These are phyloP conservation scores for Drosophila arawakana DNA, from an alignment of 1,140 invertebrate genomes.

Conservation along the genomic window DNA sequence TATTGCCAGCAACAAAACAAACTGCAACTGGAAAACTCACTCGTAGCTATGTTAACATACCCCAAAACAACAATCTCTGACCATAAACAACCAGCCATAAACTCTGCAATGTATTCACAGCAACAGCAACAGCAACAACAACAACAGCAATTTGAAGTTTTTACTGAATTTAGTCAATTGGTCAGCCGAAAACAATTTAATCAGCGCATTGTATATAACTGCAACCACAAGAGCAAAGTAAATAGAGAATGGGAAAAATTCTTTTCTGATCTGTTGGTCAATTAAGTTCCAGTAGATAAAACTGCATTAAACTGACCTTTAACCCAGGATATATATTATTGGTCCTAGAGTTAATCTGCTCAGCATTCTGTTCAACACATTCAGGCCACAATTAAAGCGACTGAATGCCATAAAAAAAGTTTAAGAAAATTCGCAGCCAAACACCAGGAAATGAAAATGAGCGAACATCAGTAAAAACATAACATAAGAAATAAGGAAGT, in stretches of 20 bases:
- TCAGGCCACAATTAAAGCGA: constrained; percentile 62
- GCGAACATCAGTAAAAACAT: constrained; percentile 57
- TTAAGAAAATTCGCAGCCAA: constrained; percentile 64
- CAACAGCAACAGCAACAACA: constrained; percentile 28
- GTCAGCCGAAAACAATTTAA: constrained; percentile 78
- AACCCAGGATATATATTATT: constrained; percentile 15
- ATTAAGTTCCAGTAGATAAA: constrained; percentile 80
- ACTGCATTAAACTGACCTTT: constrained; percentile 45
- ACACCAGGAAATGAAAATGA: constrained; percentile 73
- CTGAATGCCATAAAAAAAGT: constrained; percentile 57
- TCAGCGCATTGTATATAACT: constrained; percentile 59
- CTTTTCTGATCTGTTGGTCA: constrained; percentile 44
- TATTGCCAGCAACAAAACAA: constrained; percentile 60
- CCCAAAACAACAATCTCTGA: constrained; percentile 16
- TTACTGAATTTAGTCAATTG: constrained; percentile 68
- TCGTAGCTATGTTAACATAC: constrained; percentile 27
- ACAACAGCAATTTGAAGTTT: constrained; percentile 20
- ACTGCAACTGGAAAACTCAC: constrained; percentile 53
- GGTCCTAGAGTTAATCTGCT: constrained; percentile 64
- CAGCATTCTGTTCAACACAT: constrained; percentile 45
- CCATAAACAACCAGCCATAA: constrained; percentile 48
- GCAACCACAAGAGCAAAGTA: constrained; percentile 1
- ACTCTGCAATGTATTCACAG: constrained; percentile 56
- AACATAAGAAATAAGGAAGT: constrained; percentile 10
- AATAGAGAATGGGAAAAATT: background rate